Conservation (phyloP, 2,113 vertebrate genomes). For the Manacus vitellinus region DNA sequence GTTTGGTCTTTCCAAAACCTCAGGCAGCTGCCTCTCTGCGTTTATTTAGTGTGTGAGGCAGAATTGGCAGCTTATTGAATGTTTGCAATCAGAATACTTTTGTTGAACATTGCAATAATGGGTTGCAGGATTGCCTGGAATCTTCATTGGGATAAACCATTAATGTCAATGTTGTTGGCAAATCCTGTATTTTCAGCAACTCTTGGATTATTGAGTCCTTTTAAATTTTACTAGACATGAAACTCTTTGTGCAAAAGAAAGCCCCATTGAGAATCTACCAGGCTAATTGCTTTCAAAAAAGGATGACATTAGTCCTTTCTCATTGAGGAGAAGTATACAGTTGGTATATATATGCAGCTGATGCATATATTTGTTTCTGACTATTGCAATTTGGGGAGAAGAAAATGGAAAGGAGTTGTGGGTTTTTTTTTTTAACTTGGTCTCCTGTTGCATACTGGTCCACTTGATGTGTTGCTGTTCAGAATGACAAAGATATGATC, state of each 20-base stretch:
- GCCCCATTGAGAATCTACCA: background rate
- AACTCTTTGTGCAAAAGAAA: background rate
- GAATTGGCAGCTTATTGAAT: background rate
- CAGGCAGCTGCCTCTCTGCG: background rate
- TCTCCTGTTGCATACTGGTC: background rate
- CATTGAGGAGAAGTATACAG: background rate
- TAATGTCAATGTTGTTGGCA: background rate
- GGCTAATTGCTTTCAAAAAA: background rate
- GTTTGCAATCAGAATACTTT: background rate
- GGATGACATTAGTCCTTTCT: background rate
- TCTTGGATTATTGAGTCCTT: background rate
- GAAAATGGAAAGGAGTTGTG: background rate
- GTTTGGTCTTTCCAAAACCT: background rate
- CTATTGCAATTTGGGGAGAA: background rate
- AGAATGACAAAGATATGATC: background rate
- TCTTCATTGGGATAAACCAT: background rate
- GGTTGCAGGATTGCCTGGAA: background rate
- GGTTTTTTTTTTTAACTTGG: background rate
- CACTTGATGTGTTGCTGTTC: background rate
- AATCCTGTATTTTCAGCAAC: background rate
- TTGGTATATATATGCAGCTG: background rate
- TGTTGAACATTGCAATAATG: background rate
- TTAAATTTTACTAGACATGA: background rate
- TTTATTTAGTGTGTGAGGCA: background rate
- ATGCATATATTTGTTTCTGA: background rate